Evolutionary conservation across 64 coral and sea anemone genomes (phyloP).

Genomic region (Montipora foliosa): DNA sequence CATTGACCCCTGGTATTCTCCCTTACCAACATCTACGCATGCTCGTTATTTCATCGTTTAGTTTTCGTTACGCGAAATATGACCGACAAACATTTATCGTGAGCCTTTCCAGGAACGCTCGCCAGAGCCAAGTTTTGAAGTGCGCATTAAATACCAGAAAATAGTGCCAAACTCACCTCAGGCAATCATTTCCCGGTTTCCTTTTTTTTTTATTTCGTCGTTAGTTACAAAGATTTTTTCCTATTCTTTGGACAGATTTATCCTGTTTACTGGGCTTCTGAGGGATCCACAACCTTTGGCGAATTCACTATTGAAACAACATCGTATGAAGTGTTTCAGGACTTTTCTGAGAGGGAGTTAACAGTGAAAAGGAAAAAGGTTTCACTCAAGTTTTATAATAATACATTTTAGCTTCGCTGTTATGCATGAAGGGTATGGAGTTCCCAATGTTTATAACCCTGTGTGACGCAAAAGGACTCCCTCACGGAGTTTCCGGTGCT

Average conservation of each 20-base stretch:
- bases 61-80: too few relatives aligned
- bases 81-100: too few relatives aligned
- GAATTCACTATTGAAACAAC: slow-evolving; percentile 9
- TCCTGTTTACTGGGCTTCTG: background rate
- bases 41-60: too few relatives aligned
- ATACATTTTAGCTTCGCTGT: background rate
- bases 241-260: background rate
- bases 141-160: too few relatives aligned
- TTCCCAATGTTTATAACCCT: too few relatives aligned
- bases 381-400: background rate
- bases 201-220: background rate
- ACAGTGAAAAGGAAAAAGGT: background rate
- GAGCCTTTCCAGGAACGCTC: too few relatives aligned
- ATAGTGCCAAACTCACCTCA: background rate
- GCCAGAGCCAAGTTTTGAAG: too few relatives aligned
- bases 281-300: background rate
- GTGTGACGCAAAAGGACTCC: too few relatives aligned
- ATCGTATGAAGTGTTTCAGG: slow-evolving; percentile 3
- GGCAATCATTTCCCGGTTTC: background rate
- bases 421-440: background rate
- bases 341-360: slow-evolving; percentile 6
- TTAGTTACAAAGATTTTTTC: background rate
- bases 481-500: too few relatives aligned
- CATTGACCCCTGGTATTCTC: too few relatives aligned
- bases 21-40: too few relatives aligned